These are phyloP conservation scores for Turnix velox DNA, from an alignment of 2,113 vertebrate genomes.

Conservation along the genomic window DNA sequence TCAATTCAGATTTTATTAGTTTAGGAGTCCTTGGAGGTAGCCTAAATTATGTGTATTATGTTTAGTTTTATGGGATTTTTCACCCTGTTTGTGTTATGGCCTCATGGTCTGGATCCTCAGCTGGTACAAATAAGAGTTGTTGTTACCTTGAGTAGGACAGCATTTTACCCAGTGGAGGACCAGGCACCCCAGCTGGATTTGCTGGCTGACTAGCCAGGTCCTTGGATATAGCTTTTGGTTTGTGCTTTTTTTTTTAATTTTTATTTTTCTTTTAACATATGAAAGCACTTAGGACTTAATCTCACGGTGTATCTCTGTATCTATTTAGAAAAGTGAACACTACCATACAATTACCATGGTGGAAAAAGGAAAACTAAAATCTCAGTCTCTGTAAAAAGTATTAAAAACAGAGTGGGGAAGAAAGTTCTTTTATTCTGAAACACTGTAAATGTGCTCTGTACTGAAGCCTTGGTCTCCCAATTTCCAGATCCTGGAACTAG, in stretches of 20 bases:
- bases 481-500: not conserved
- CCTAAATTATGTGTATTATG: not conserved
- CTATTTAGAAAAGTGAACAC: not conserved
- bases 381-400: not conserved
- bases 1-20: constrained; percentile 9
- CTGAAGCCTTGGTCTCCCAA: not conserved
- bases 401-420: not conserved
- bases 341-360: not conserved
- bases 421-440: not conserved
- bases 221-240: not conserved
- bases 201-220: not conserved
- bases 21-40: not conserved
- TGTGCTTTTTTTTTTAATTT: rapidly evolving
- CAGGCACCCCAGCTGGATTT: not conserved
- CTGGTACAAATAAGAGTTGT: not conserved
- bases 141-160: not conserved
- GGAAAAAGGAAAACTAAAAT: not conserved
- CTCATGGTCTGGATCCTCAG: not conserved
- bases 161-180: not conserved
- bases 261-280: not conserved
- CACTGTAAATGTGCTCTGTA: not conserved
- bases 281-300: not conserved
- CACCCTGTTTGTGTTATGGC: not conserved
- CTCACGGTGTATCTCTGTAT: not conserved
- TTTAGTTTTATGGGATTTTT: constrained; percentile 7